Evolutionary conservation across 2,113 vertebrate species (phyloP).

Genomic region (Hystrix brachyura): DNA sequence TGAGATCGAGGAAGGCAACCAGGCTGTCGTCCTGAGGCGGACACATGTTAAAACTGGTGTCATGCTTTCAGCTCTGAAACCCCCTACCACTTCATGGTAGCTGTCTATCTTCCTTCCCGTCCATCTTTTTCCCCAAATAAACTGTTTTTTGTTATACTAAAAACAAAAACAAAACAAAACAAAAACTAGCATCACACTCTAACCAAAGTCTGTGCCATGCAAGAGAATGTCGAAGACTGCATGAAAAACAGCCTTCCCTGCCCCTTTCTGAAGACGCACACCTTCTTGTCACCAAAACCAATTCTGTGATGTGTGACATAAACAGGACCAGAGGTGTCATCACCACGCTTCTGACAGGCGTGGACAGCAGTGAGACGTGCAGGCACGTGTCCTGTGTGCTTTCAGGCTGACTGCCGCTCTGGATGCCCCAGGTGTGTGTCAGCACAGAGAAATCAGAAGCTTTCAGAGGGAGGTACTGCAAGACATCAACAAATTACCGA

Average conservation of each 20-base stretch:
- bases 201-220: slow-evolving; percentile 94
- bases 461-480: slow-evolving; percentile 97
- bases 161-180: slow-evolving; percentile 92
- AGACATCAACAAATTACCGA: slow-evolving; percentile 96
- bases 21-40: slow-evolving; percentile 94
- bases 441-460: slow-evolving; percentile 94
- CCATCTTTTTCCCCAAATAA: no score
- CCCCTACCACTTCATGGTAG: no score
- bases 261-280: slow-evolving; percentile 95
- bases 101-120: no score
- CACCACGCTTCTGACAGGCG: slow-evolving; percentile 95
- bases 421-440: slow-evolving; percentile 96
- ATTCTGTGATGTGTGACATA: slow-evolving; percentile 95
- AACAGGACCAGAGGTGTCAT: slow-evolving; percentile 95
- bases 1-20: slow-evolving; percentile 95
- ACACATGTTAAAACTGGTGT: slow-evolving; percentile 97
- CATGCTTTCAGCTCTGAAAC: slow-evolving; percentile 55
- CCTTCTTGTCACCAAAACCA: slow-evolving; percentile 94
- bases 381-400: slow-evolving; percentile 95
- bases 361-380: slow-evolving; percentile 94
- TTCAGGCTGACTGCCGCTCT: slow-evolving; percentile 96
- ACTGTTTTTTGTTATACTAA: slow-evolving; percentile 86
- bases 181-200: slow-evolving; percentile 91
- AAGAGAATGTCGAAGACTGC: slow-evolving; percentile 94
- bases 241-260: slow-evolving; percentile 93